Percentiles rank a stretch among this genome's conserved stretches.
Evolutionary conservation across 2,888 invertebrate genomes (phyloP).

Genomic region (Drosophila nr. fundita): DNA sequence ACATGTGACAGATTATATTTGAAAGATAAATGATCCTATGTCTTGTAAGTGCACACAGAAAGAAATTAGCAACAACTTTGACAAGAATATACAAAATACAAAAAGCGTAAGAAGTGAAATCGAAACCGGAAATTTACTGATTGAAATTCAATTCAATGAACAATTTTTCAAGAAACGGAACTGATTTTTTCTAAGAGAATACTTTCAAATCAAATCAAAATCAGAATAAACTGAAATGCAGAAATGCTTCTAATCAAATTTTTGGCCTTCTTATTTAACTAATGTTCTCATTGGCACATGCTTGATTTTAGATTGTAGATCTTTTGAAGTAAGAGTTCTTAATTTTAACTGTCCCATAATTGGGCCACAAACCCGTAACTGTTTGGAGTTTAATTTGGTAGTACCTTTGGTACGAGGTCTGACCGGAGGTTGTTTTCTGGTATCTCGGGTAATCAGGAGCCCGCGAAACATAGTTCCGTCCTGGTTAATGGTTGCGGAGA

Average conservation of each 20-base stretch:
- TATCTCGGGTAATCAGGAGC: too few relatives aligned
- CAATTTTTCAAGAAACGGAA: neutral
- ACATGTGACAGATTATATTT: conserved; percentile 58
- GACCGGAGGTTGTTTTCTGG: too few relatives aligned
- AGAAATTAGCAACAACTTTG: neutral
- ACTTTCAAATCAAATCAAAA: neutral
- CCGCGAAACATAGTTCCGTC: too few relatives aligned
- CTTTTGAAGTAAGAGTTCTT: neutral
- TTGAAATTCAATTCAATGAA: neutral
- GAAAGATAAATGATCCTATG: conserved; percentile 36
- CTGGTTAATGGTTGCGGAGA: too few relatives aligned
- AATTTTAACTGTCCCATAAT: neutral
- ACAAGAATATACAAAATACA: neutral
- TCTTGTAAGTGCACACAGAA: neutral
- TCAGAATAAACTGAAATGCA: neutral
- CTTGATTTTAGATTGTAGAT: neutral
- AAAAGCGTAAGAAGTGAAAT: neutral
- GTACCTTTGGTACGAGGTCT: too few relatives aligned
- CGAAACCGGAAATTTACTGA: neutral
- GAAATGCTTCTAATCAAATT: neutral
- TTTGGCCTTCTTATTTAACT: neutral
- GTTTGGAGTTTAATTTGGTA: too few relatives aligned
- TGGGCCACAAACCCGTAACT: too few relatives aligned
- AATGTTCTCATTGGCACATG: neutral
- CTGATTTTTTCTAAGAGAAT: neutral